Evolutionary conservation across 2,888 invertebrate genomes (phyloP).

Genomic region (Monochamus alternatus): DNA sequence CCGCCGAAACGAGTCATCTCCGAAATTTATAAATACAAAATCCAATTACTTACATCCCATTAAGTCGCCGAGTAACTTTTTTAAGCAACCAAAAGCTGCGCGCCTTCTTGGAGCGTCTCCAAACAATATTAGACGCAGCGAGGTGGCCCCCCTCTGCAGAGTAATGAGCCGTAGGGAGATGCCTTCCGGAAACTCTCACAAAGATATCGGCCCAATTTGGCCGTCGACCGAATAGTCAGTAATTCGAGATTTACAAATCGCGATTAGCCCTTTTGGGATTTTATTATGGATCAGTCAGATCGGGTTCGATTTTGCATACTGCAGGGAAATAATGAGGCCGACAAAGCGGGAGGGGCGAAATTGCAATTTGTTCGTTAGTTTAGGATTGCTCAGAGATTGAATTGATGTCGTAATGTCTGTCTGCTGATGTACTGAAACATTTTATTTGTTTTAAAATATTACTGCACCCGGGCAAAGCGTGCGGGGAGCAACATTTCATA

Average conservation of each 20-base stretch:
- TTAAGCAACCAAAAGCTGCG: neutral
- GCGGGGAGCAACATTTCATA: too few species aligned
- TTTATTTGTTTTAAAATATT: too few species aligned
- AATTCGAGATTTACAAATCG: slow-evolving; percentile 49
- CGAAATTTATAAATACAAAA: slow-evolving; percentile 12
- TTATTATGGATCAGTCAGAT: slow-evolving; percentile 36
- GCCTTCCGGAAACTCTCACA: slow-evolving; percentile 39
- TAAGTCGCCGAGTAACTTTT: slow-evolving; percentile 4
- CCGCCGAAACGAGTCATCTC: neutral
- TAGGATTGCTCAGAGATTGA: too few species aligned
- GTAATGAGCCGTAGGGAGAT: slow-evolving; percentile 41
- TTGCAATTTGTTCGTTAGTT: too few species aligned
- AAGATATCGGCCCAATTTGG: slow-evolving; percentile 56
- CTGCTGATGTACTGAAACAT: too few species aligned
- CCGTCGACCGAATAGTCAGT: slow-evolving; percentile 55
- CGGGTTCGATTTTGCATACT: slow-evolving; percentile 27
- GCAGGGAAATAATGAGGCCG: neutral
- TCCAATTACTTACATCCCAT: slow-evolving; percentile 12
- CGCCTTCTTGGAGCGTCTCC: slow-evolving; percentile 25
- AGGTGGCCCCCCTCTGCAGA: slow-evolving; percentile 19
- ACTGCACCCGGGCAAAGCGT: too few species aligned
- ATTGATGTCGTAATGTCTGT: too few species aligned
- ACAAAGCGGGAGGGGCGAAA: too few species aligned
- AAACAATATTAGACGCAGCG: slow-evolving; percentile 24
- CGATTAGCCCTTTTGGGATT: slow-evolving; percentile 50